Conservation (phyloP, 1,140 invertebrate species). For the Mylabris phalerata region DNA sequence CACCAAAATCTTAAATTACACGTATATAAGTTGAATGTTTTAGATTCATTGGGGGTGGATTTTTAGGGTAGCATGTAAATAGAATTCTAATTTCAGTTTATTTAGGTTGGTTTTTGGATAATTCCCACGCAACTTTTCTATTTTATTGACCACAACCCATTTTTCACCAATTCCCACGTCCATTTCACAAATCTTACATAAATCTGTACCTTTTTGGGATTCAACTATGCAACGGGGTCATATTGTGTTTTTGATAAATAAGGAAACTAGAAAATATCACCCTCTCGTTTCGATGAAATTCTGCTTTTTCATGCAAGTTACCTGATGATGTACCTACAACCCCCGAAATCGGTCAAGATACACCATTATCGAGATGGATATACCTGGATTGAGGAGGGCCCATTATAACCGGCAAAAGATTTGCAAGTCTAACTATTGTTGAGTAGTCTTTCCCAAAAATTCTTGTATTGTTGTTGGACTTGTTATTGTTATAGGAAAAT, state of each 20-base stretch:
- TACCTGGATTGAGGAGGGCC: neutral
- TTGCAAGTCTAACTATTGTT: conserved; percentile 11
- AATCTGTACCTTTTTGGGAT: neutral
- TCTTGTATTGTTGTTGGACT: neutral
- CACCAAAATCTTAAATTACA: neutral
- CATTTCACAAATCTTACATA: conserved; percentile 11
- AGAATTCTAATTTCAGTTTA: neutral
- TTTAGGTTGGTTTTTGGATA: too few relatives aligned
- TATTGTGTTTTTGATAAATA: neutral
- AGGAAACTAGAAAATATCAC: neutral
- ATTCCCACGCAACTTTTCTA: neutral
- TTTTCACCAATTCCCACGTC: conserved; percentile 2
- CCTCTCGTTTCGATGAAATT: neutral
- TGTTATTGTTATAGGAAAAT: neutral
- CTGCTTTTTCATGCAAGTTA: neutral
- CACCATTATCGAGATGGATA: neutral
- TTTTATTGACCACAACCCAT: neutral
- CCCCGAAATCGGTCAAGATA: conserved; percentile 1
- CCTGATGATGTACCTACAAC: neutral
- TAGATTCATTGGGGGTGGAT: neutral
- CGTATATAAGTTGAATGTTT: neutral
- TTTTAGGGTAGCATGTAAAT: neutral
- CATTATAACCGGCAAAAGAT: conserved; percentile 1
- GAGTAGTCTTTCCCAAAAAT: neutral
- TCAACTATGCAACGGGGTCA: neutral